Evolutionary conservation across 2,797 vertebrate genomes (phyloP), one percentile per base, ranked within the genome.

Genomic region (Pseudomugil gertrudae): DNA sequence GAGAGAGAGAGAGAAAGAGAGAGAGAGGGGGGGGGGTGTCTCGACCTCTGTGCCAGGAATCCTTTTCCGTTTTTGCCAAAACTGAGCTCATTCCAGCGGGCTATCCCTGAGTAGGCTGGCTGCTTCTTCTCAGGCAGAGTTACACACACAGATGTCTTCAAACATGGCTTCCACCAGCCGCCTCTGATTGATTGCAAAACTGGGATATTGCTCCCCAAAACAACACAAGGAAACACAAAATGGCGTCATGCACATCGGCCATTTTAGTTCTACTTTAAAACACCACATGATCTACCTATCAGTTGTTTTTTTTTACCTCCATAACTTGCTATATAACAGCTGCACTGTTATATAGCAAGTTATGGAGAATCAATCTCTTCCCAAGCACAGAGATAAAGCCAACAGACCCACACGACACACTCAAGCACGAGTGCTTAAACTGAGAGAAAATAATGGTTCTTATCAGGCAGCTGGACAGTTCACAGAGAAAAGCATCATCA

Each of bases 241-340:
- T 95, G 95, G 95, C 94, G 92, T 80, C 89, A 33, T 30, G 73
- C 74, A 69, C 83, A 89, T 93, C 95, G 91, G 94, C 95, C 95
- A 96, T 96, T 95, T 96, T 96, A 95, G 91, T 87, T 88, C 77
- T 71, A 64, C 66, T 78, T 86, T 61, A 76, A 81, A 79, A 67
- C 73, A 79, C 68, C 69, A 38, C 57, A 52, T 35, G 59, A 59
- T 73, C 78, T 47, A 84, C 79, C 63, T 86, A 76, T 83, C 21
- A 4, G 27, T n/a, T 52, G 11, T 26, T 45, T 50, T 29, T 57
- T 58, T 19, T 57, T 68, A 15, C 77, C 55, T 52, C 38, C 13
- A 63, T 59, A 63, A 57, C 50, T 57, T 74, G 35, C 19, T 10
- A 43, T 57, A 69, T 60, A 74, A 57, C 52, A 29, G 57, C 60